A percentile compares a stretch with the other conserved stretches of the same genome.
Conservation (phyloP, 2,888 invertebrate genomes). For the Mactromeris polynyma region DNA sequence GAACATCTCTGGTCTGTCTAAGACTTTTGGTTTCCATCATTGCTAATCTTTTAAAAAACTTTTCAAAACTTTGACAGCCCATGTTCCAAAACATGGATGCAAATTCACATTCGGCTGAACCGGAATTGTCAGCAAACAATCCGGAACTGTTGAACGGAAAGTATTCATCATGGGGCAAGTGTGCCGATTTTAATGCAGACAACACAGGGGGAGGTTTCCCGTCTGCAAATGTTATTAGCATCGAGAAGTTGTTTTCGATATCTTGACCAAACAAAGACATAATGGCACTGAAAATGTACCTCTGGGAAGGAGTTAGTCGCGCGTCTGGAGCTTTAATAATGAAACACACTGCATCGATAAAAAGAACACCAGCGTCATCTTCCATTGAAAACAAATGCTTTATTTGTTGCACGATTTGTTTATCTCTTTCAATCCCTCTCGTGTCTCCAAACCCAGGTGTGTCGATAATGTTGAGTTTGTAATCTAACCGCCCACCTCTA, state of each 20-base stretch:
- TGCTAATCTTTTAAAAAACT: conserved; percentile 53
- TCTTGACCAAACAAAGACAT: conserved; percentile 68
- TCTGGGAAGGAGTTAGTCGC: conserved; percentile 63
- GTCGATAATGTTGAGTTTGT: conserved; percentile 50
- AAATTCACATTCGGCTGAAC: conserved; percentile 23
- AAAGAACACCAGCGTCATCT: conserved; percentile 50
- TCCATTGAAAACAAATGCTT: conserved; percentile 22
- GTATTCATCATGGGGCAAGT: conserved; percentile 48
- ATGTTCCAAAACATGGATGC: conserved; percentile 66
- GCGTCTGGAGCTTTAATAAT: conserved; percentile 66
- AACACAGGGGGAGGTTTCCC: conserved; percentile 65
- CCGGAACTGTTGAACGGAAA: conserved; percentile 69
- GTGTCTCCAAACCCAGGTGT: conserved; percentile 59
- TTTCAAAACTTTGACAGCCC: conserved; percentile 56
- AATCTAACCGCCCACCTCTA: conserved; percentile 29
- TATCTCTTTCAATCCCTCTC: conserved; percentile 46
- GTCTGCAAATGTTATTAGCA: conserved; percentile 70
- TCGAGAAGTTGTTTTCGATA: conserved; percentile 63
- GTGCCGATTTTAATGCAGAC: conserved; percentile 54
- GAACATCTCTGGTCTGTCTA: conserved; percentile 63
- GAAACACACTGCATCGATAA: conserved; percentile 68
- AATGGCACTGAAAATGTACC: conserved; percentile 66
- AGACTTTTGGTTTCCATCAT: conserved; percentile 60
- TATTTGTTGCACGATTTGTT: conserved; percentile 47
- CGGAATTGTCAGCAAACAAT: conserved; percentile 53